phyloP scores from a whole-genome alignment of 2,888 invertebrate species.

The Apeira syringaria region DNA sequence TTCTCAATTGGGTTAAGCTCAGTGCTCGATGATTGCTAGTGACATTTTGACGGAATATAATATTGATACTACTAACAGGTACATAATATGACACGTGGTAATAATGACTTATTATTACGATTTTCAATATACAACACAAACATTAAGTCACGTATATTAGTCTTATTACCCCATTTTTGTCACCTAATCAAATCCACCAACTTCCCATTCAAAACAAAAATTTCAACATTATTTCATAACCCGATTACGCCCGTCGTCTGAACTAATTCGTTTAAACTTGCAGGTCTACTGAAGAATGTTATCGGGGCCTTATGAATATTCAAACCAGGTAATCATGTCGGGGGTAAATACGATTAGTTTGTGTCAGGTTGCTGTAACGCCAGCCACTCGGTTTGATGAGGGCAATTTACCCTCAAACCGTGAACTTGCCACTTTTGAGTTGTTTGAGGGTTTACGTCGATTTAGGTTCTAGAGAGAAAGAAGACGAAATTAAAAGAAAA shows the following conservation, averaged over 20 bases:
- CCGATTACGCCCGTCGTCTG: slow-evolving; percentile 27
- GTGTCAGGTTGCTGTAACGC: slow-evolving; percentile 40
- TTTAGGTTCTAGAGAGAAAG: too few species aligned
- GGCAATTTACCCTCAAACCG: slow-evolving; percentile 30
- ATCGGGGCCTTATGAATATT: slow-evolving; percentile 57
- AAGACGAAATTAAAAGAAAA: slow-evolving; percentile 1
- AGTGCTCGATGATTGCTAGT: too few species aligned
- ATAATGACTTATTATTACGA: too few species aligned
- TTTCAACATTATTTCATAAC: slow-evolving; percentile 34
- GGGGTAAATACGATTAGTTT: slow-evolving; percentile 54
- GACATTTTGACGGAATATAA: too few species aligned
- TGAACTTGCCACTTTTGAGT: slow-evolving; percentile 33
- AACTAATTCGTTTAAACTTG: slow-evolving; percentile 47
- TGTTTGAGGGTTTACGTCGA: slow-evolving; percentile 15
- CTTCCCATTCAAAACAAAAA: slow-evolving; percentile 28
- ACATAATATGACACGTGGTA: too few species aligned
- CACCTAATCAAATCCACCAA: slow-evolving; percentile 25
- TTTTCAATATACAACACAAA: too few species aligned
- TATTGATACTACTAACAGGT: too few species aligned
- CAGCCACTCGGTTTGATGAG: slow-evolving; percentile 33
- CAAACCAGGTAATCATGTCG: slow-evolving; percentile 50
- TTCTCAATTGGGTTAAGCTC: too few species aligned
- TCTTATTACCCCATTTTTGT: slow-evolving; percentile 26
- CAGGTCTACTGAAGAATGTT: slow-evolving; percentile 47
- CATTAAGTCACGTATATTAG: too few species aligned